Conservation (phyloP, 1,140 invertebrate species). For the Colletes gigas region DNA sequence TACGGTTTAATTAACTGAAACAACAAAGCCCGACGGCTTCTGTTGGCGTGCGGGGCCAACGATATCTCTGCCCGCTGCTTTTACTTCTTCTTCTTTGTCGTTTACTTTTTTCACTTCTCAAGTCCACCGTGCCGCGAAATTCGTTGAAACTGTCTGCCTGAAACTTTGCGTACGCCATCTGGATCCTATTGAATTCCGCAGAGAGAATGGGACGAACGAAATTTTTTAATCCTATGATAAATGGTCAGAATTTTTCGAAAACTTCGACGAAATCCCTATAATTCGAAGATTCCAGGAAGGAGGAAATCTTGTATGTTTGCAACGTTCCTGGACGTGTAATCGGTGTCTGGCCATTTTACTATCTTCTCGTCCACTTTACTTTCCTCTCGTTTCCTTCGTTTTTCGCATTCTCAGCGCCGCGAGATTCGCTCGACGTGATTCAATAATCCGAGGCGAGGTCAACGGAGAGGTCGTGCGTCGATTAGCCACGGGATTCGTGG, state of each 20-base stretch:
- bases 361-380: neutral
- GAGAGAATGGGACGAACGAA: too few species aligned
- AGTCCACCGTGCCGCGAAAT: too few species aligned
- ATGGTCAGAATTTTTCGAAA: too few species aligned
- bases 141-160: too few species aligned
- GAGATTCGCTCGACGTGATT: constrained; percentile 36
- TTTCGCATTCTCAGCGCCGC: neutral
- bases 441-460: constrained; percentile 57
- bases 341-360: too few species aligned
- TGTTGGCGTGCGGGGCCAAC: constrained; percentile 35
- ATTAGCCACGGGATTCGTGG: constrained; percentile 48
- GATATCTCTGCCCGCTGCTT: constrained; percentile 6
- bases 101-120: neutral
- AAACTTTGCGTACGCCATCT: too few species aligned
- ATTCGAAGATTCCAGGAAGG: too few species aligned
- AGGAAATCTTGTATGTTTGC: too few species aligned
- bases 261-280: too few species aligned
- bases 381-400: neutral
- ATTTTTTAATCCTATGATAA: too few species aligned
- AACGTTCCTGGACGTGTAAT: too few species aligned
- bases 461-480: constrained; percentile 56
- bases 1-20: constrained; percentile 29
- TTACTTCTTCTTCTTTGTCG: neutral
- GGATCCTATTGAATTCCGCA: too few species aligned
- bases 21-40: constrained; percentile 11